Conservation (phyloP, 2,888 invertebrate species). For the Pharmacophagus antenor region DNA sequence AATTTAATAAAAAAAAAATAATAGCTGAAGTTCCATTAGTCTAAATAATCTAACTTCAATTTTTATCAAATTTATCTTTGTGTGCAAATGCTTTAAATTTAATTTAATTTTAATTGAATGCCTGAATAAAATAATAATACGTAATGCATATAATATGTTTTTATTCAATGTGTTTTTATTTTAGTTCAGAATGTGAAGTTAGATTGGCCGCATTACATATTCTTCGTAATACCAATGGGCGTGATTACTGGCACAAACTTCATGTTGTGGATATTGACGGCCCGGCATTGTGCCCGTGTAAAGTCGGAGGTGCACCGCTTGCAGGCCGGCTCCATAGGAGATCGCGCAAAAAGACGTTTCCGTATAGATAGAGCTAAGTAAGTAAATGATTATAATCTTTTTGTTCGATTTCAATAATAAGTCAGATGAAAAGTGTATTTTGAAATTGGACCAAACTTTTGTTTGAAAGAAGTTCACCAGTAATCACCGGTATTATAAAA, state of each 20-base stretch:
- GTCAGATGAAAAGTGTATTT: not conserved
- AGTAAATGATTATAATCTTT: conserved; percentile 41
- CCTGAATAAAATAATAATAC: not conserved
- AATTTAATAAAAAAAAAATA: too few species aligned
- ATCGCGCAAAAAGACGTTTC: conserved; percentile 82
- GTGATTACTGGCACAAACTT: conserved; percentile 84
- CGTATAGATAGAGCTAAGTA: conserved; percentile 86
- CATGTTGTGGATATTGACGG: conserved; percentile 84
- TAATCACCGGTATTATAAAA: too few species aligned
- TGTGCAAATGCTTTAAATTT: not conserved
- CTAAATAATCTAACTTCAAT: too few species aligned
- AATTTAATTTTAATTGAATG: not conserved
- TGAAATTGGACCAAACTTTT: not conserved
- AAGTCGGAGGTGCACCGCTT: conserved; percentile 87
- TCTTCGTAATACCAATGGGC: conserved; percentile 84
- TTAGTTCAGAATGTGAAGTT: conserved; percentile 59
- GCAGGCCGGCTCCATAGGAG: conserved; percentile 83
- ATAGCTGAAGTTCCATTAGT: too few species aligned
- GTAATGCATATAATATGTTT: not conserved
- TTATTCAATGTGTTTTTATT: conserved; percentile 34
- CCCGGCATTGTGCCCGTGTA: conserved; percentile 85
- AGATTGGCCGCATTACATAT: conserved; percentile 79
- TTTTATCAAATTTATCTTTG: not conserved
- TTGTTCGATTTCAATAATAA: not conserved
- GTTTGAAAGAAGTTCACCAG: not conserved